Evolutionary conservation across 1,140 invertebrate genomes (phyloP), one percentile per base, ranked within the genome.

Genomic region (Medauroidea extradentata): DNA sequence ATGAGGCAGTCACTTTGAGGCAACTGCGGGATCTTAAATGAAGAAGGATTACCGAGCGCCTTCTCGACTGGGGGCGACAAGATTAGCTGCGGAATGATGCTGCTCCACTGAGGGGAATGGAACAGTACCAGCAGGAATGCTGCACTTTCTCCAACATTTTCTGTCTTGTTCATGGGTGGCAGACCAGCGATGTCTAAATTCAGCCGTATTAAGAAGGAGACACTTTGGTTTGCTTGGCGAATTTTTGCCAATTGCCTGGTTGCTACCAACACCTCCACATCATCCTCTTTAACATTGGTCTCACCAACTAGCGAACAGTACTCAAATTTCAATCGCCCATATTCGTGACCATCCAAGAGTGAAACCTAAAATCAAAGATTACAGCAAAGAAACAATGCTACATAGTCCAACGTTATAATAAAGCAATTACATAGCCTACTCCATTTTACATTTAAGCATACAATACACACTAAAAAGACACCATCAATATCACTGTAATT

Each of bases 61-160:
- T 71, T 64, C 55, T 74, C 69, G 5, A 72, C 34, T 41, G 64
- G 62, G 71, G 72, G 78, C 18, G 73, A 71, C 11, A 78, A 56
- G 41, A 60, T 63, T 18, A 77, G 57, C 48, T 69, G 61, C 14
- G 71, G 63, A 13, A 44, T 64, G 42, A 70, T 61, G 5, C 60
- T 57, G 53, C 55, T 67, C 65, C 71, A 73, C 44, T 71, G 58
- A 18, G 57, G 44, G 4, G 67, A 69, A 34, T 64, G 65, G 63
- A 68, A 76, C 19, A 63, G 67, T 18, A 77, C 61, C 4, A 69
- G 25, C 2, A 76, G 64, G 51, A 68, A 65, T 1, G 69, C 69
- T 19, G 43, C 63, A 62, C 69, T 65, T 59, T 66, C 55, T 1
- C 67, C 67, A 16, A 67, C 66, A 64, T 73, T 71, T 42, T 62